Base-by-base conservation (phyloP, 2,888 invertebrate genomes). In the Chouioia cunea region DNA sequence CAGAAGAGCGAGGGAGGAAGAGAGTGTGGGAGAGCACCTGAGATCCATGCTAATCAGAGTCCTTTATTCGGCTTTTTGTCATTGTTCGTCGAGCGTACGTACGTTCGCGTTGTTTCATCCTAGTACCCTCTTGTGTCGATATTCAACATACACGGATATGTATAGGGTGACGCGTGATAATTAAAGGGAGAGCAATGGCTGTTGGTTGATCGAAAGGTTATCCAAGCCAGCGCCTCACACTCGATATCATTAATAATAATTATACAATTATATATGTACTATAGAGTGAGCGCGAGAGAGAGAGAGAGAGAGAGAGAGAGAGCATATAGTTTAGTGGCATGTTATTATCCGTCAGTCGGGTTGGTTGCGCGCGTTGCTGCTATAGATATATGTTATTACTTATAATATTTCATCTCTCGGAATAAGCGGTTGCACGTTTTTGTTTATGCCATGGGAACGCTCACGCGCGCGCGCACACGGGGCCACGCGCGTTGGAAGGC, bases 241-340 rank as follows among this genome's bases (percentile, higher is more conserved):
- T 69, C 81, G 84, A 85, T 85, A 84, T 85, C 85, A 85, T 85
- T 85, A 85, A 85, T 85, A 85, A 85, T 85, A 85, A 85, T 85
- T 85, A 85, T 85, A 85, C 84, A 85, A 85, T 85, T 85, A 85
- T 82, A 36, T 36, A 85, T 82, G 81, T 83, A 83, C 82, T 81
- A 14, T 15, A 4, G 81, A 76, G 83, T 84, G 82, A 82, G 81
- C 79, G 79, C 80, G 81, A 54, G n/a, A n/a, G n/a, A n/a, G n/a
- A n/a, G n/a, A n/a, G n/a, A n/a, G n/a, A 4, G 81, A 76, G 83
- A 83, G 82, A 82, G 81, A 78, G 79, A 80, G 81, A 54, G 56
- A 65, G 66, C 57, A 65, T 70, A 82, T 83, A 83, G 85, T 85
- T 85, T 84, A 84, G 84, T 82, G 83, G 58, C 70, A 78, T 85